A percentile compares a stretch with the other conserved stretches of the same genome.
These are phyloP conservation scores for Apteryx mantelli DNA, from an alignment of 2,113 vertebrate species.

Conservation along the genomic window DNA sequence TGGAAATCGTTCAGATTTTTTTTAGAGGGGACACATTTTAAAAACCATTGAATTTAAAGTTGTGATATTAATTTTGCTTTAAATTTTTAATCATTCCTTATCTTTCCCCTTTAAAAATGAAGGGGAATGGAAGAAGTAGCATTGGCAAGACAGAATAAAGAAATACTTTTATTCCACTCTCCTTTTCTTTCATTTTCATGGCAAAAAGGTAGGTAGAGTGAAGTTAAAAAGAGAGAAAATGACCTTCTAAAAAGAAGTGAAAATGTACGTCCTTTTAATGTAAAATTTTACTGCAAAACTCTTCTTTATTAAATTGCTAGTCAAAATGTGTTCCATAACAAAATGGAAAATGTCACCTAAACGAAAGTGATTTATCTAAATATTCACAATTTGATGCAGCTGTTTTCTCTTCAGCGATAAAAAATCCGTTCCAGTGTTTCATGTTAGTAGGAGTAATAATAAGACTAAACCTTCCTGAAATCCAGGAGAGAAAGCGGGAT, in stretches of 20 bases:
- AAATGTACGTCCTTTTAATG: not conserved
- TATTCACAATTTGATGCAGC: conserved; percentile 18
- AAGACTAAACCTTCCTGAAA: conserved; percentile 19
- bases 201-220: not conserved
- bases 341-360: conserved; percentile 19
- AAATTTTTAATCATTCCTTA: not conserved
- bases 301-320: conserved; percentile 21
- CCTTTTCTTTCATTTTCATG: not conserved
- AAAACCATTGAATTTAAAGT: not conserved
- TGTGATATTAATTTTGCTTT: not conserved
- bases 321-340: conserved; percentile 25
- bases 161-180: not conserved
- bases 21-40: not conserved
- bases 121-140: not conserved
- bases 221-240: conserved; percentile 15
- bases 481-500: conserved; percentile 49
- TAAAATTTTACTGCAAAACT: conserved; percentile 32
- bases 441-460: not conserved
- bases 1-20: not conserved
- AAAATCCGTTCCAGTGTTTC: not conserved
- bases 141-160: not conserved
- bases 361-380: conserved; percentile 30
- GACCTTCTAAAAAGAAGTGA: not conserved
- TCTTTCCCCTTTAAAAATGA: not conserved
- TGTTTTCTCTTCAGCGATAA: not conserved